Evolutionary conservation across 2,797 vertebrate species (phyloP).

Genomic region (Micropoecilia bifurca): DNA sequence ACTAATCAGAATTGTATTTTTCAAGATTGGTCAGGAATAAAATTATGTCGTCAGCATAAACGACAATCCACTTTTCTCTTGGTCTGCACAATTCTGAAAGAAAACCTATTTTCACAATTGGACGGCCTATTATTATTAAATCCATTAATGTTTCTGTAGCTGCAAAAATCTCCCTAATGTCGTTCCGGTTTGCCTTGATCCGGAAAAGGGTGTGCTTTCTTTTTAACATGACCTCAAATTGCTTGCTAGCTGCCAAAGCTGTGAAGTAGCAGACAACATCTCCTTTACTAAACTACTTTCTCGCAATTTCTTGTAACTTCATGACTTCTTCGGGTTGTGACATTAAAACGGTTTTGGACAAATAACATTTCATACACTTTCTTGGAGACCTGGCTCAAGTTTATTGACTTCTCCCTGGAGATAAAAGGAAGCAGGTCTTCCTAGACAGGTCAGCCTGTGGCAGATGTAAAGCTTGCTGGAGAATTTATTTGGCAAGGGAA

Average conservation of each 20-base stretch:
- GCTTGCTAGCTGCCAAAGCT: not conserved
- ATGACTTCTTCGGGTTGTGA: not conserved
- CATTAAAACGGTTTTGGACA: not conserved
- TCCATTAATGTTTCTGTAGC: not conserved
- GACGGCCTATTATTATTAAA: not conserved
- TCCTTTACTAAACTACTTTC: not conserved
- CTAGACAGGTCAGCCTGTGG: conserved; percentile 17
- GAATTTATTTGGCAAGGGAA: conserved; percentile 26
- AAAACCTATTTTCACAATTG: not conserved
- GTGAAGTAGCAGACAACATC: not conserved
- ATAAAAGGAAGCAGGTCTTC: conserved; percentile 16
- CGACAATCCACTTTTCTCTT: not conserved
- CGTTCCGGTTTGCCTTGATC: not conserved
- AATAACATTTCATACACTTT: not conserved
- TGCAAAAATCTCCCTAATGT: not conserved
- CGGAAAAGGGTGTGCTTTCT: not conserved
- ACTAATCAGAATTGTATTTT: no score
- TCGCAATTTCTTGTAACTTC: not conserved
- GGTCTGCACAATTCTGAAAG: not conserved
- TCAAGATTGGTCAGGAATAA: not conserved
- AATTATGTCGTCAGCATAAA: not conserved
- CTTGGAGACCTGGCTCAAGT: not conserved
- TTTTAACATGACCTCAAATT: not conserved
- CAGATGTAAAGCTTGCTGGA: conserved; percentile 18
- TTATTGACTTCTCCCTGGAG: not conserved